Conservation (phyloP, 1,140 invertebrate genomes). For the Zelostemma sp. region DNA sequence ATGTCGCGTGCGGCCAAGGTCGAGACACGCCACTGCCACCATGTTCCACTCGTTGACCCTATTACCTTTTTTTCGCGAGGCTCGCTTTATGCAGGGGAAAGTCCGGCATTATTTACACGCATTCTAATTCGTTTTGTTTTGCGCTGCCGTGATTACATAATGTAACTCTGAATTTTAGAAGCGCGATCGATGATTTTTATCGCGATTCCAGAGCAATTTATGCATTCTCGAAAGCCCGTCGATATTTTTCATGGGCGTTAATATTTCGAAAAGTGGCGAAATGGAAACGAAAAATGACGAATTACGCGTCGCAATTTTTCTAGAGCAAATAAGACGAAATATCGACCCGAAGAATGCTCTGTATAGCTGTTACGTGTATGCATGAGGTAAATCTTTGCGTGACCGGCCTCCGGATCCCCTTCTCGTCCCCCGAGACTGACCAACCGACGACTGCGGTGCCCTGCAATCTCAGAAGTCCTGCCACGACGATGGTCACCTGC, state of each 20-base stretch:
- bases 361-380: conserved; percentile 44
- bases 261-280: too few species aligned
- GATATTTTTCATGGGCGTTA: too few species aligned
- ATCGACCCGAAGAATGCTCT: conserved; percentile 53
- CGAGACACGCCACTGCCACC: conserved; percentile 32
- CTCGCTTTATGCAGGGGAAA: not conserved
- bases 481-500: conserved; percentile 49
- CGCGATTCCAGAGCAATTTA: too few species aligned
- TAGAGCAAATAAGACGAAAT: conserved; percentile 29
- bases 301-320: too few species aligned
- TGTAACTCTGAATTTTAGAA: too few species aligned
- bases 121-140: too few species aligned
- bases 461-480: conserved; percentile 56
- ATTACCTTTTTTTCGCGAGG: conserved; percentile 6
- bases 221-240: too few species aligned
- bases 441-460: conserved; percentile 57
- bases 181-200: too few species aligned
- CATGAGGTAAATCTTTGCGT: conserved; percentile 63
- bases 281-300: too few species aligned
- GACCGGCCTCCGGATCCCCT: conserved; percentile 54
- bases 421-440: conserved; percentile 54
- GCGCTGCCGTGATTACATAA: too few species aligned
- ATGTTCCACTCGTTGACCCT: conserved; percentile 35
- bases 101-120: too few species aligned
- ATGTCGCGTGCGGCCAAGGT: conserved; percentile 66